A percentile compares a stretch with the other conserved stretches of the same genome.
Conservation (phyloP, 2,797 vertebrate species). For the Rhabdomys pumilio region DNA sequence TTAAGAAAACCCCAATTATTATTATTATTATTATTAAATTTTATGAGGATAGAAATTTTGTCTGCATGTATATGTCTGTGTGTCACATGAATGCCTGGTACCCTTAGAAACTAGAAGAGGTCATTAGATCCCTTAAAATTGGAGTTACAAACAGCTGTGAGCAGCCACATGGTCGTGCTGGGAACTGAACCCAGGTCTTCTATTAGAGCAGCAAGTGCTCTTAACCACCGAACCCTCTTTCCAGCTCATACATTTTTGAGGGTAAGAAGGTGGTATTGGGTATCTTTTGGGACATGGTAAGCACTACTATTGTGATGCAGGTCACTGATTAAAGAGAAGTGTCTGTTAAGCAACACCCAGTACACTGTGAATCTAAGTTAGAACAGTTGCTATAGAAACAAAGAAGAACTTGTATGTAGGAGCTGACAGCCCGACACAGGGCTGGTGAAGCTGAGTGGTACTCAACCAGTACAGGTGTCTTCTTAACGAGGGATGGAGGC, state of each 20-base stretch:
- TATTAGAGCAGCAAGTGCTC: neutral
- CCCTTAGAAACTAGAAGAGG: neutral
- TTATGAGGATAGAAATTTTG: neutral
- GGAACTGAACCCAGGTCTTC: neutral
- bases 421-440: too few species aligned
- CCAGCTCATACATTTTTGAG: neutral
- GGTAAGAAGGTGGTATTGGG: neutral
- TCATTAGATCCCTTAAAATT: too few species aligned
- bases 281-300: too few species aligned
- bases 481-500: neutral
- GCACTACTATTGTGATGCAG: fast-evolving
- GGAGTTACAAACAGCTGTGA: neutral
- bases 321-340: neutral
- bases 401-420: neutral
- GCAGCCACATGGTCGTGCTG: neutral
- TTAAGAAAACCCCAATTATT: neutral
- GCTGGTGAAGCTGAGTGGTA: neutral
- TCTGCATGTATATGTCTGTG: neutral
- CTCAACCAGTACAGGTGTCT: neutral
- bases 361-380: neutral
- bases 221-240: neutral
- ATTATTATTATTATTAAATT: neutral
- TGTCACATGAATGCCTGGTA: neutral
- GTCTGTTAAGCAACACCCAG: neutral
- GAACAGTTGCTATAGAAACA: neutral